Base-by-base conservation (phyloP, 2,113 vertebrate species). In the Pardalotus punctatus region DNA sequence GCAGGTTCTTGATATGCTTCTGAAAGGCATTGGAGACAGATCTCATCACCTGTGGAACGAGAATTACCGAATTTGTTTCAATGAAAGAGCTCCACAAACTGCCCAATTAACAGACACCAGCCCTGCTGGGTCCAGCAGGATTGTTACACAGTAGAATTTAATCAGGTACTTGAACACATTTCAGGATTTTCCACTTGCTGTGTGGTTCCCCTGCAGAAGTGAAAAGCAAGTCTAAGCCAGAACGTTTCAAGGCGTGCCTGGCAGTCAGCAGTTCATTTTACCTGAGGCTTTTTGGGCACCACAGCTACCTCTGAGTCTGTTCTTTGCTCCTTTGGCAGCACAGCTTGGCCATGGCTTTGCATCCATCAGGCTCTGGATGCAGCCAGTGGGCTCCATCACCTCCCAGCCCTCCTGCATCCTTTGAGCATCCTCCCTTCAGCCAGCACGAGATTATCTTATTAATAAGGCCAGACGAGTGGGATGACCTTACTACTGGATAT, bases 41-140 rank as follows among this genome's bases (percentile, higher is more conserved):
- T 66, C 36, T 53, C 51, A 53, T 86, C 67, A 58, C 84, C 51
- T 95, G 8, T 82, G 57, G 83, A 96, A 95, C 86, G 28, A 67
- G n/a, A 95, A 96, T 90, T 82, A 80, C 22, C 48, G n/a, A 86
- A 43, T 80, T 35, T n/a, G 14, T 89, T 76, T 72, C 60, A 89
- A 38, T 43, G 22, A 40, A 47, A 96, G 71, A 95, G 70, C 57
- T 83, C 77, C 81, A 23, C 57, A 84, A 93, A 87, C 19, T 83
- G 36, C 80, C 33, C 53, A 74, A 72, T 70, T 93, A 84, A 72
- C 81, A 95, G 43, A 38, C 5, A 88, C 18, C 58, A 80, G 20
- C 77, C n/a, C 36, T 14, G 4, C 73, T 76, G 51, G 61, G 21
- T 42, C 60, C 57, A 74, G 21, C 66, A 60, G 43, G 69, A 73